These are phyloP conservation scores for Balanococcus diminutus DNA, from an alignment of 2,888 invertebrate genomes.

Conservation along the genomic window DNA sequence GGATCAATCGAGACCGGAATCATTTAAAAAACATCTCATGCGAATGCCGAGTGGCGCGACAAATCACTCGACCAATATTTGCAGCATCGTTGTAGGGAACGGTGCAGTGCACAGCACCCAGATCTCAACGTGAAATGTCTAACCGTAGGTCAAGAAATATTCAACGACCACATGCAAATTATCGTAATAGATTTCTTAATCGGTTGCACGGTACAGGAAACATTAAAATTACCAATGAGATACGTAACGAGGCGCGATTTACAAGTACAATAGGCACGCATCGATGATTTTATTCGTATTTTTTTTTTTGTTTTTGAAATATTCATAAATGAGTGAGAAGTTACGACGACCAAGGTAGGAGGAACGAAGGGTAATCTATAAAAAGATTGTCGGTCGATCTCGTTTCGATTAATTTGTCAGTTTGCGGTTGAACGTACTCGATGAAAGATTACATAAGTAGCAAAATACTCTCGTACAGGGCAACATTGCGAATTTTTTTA, in stretches of 20 bases:
- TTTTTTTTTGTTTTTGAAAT: not conserved
- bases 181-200: slow-evolving; percentile 44
- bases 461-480: not conserved
- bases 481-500: too few relatives aligned
- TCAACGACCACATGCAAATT: slow-evolving; percentile 39
- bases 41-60: not conserved
- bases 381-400: not conserved
- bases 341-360: not conserved
- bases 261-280: slow-evolving; percentile 30
- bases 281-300: slow-evolving; percentile 12
- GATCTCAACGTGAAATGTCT: slow-evolving; percentile 35
- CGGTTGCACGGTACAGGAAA: slow-evolving; percentile 2
- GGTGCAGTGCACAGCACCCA: not conserved
- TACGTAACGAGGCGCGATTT: slow-evolving; percentile 29
- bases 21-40: not conserved
- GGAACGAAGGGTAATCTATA: not conserved
- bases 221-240: slow-evolving; percentile 32
- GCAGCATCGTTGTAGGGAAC: not conserved
- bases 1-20: not conserved
- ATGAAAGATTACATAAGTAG: not conserved
- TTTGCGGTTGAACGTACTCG: not conserved
- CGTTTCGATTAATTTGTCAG: not conserved
- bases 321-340: not conserved
- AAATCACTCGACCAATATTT: slow-evolving; percentile 14
- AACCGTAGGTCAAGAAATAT: slow-evolving; percentile 42